These are phyloP conservation scores for Nesometra sesokonis DNA, from an alignment of 35 echinoderm and acorn worm genomes.

Conservation along the genomic window DNA sequence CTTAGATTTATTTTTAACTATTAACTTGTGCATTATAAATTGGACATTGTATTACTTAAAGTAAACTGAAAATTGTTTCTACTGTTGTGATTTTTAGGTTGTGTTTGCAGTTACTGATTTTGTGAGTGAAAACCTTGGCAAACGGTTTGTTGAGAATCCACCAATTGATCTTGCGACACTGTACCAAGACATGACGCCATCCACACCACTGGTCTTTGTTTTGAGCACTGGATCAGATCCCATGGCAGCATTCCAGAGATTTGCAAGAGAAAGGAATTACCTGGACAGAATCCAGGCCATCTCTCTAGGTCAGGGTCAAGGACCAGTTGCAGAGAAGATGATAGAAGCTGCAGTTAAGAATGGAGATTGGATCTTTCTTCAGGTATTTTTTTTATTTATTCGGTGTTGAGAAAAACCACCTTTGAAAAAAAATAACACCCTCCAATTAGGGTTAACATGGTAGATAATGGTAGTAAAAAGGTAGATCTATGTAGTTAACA, in stretches of 20 bases:
- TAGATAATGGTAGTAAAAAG: too few species aligned
- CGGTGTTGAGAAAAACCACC: too few species aligned
- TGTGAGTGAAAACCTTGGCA: slow-evolving; percentile 88
- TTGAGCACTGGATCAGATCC: slow-evolving; percentile 96
- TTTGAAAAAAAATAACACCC: too few species aligned
- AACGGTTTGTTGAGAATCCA: slow-evolving; percentile 91
- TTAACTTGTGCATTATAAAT: not conserved
- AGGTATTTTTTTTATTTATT: too few species aligned
- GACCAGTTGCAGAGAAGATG: slow-evolving; percentile 91
- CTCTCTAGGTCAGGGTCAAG: slow-evolving; percentile 96
- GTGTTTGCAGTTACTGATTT: slow-evolving; percentile 97
- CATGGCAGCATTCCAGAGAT: slow-evolving; percentile 95
- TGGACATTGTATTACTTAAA: too few species aligned
- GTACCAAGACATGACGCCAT: slow-evolving; percentile 81
- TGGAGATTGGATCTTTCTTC: slow-evolving; percentile 99
- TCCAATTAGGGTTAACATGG: too few species aligned
- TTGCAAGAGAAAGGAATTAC: slow-evolving; percentile 82
- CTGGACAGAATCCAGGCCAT: slow-evolving; percentile 88
- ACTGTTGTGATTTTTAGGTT: slow-evolving; percentile 26
- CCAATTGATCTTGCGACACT: slow-evolving; percentile 75
- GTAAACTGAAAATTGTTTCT: not conserved
- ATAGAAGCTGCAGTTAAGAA: slow-evolving; percentile 72
- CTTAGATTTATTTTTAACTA: too few species aligned
- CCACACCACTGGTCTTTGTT: slow-evolving; percentile 84
- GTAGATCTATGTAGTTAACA: too few species aligned